phyloP scores from a whole-genome alignment of 2,113 vertebrate species.

The Acrocephalus arundinaceus region DNA sequence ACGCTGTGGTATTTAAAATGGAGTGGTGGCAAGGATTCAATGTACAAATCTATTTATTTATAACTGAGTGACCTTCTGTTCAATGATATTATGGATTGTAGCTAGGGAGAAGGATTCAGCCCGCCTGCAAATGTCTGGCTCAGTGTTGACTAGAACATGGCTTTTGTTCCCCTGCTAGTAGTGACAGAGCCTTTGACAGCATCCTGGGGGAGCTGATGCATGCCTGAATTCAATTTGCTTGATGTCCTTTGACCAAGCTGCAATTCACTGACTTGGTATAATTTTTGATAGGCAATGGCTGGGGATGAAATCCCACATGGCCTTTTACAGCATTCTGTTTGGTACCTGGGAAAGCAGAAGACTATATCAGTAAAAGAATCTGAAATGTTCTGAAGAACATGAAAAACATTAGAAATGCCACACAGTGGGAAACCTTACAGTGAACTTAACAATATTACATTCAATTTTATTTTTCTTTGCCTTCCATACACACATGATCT shows the following conservation, averaged over 20 bases:
- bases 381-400: constrained; percentile 17
- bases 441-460: constrained; percentile 24
- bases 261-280: constrained; percentile 22
- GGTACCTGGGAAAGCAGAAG: background rate
- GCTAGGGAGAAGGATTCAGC: background rate
- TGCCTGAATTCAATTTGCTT: constrained; percentile 41
- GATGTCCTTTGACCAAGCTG: constrained; percentile 21
- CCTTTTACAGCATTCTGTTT: background rate
- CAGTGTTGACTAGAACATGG: background rate
- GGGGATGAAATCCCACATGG: background rate
- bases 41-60: constrained; percentile 42
- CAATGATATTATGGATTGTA: background rate
- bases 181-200: constrained; percentile 13
- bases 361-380: background rate
- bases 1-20: background rate
- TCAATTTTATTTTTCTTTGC: constrained; percentile 51
- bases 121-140: background rate
- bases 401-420: background rate
- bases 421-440: background rate
- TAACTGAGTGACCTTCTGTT: constrained; percentile 47
- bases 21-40: constrained; percentile 24
- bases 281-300: background rate
- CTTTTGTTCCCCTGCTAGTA: background rate
- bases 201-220: background rate
- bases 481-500: constrained; percentile 48